phyloP scores from a whole-genome alignment of 2,113 vertebrate species.

The Physeter macrocephalus region DNA sequence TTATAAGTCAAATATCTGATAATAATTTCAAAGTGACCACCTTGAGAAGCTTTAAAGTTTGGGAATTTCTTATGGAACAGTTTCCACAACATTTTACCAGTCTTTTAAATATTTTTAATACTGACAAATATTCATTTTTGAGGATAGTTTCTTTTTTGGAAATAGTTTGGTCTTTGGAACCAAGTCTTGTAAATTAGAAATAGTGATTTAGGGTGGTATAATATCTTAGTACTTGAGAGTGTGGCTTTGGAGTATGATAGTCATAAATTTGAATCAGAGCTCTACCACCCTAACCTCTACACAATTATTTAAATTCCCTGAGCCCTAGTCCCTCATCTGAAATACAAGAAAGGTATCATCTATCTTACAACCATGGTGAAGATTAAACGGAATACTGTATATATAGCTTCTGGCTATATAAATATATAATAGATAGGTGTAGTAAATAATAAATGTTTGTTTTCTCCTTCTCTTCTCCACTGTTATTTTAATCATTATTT shows the following conservation, averaged over 20 bases:
- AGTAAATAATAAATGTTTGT: background rate
- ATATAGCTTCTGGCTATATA: background rate
- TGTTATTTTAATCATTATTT: conserved; percentile 26
- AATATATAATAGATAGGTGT: background rate
- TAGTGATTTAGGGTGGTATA: background rate
- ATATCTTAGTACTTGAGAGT: background rate
- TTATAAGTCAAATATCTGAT: background rate
- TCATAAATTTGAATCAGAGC: background rate
- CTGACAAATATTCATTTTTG: background rate
- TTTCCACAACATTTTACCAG: background rate
- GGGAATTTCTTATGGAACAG: background rate
- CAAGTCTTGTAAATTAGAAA: conserved; percentile 1
- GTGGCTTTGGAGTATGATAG: background rate
- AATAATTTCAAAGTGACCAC: conserved; percentile 19
- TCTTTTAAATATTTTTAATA: background rate
- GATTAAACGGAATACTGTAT: background rate
- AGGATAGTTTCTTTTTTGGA: background rate
- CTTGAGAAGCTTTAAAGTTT: background rate
- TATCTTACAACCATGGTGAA: background rate
- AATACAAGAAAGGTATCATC: background rate
- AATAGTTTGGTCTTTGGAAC: background rate
- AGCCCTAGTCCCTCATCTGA: conserved; percentile 35
- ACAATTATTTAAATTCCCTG: conserved; percentile 28
- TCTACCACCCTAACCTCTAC: background rate
- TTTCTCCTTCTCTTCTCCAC: background rate